Evolutionary conservation across 2,888 invertebrate species (phyloP).

Genomic region (Drosophila borealis): DNA sequence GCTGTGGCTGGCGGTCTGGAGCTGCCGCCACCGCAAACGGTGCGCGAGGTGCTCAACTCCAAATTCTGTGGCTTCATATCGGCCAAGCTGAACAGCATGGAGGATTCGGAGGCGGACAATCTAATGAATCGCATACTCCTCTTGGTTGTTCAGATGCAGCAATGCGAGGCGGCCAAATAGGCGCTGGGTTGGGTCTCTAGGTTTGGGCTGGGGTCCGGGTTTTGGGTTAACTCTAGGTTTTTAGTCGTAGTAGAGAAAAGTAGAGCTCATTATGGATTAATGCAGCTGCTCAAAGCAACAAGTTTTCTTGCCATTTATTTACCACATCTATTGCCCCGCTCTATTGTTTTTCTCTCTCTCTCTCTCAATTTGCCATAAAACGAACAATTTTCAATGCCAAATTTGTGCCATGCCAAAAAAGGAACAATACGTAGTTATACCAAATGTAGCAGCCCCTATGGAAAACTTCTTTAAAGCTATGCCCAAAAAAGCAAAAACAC

Average conservation of each 20-base stretch:
- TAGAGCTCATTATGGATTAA: constrained; percentile 58
- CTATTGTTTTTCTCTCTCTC: neutral
- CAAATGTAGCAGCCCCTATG: constrained; percentile 35
- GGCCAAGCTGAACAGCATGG: constrained; percentile 83
- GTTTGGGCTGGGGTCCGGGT: constrained; percentile 3
- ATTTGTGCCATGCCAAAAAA: constrained; percentile 80
- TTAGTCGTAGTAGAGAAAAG: constrained; percentile 31
- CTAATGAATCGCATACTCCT: constrained; percentile 83
- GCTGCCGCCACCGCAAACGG: constrained; percentile 81
- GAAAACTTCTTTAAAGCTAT: constrained; percentile 37
- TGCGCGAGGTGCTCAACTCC: constrained; percentile 83
- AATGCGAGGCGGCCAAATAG: constrained; percentile 64
- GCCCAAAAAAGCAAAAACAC: constrained; percentile 35
- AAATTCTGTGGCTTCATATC: constrained; percentile 84
- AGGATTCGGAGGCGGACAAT: constrained; percentile 83
- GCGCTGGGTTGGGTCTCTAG: neutral
- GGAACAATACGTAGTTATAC: constrained; percentile 28
- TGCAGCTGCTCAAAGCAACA: constrained; percentile 62
- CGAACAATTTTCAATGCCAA: constrained; percentile 64
- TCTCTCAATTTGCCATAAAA: constrained; percentile 52
- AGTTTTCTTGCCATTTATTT: constrained; percentile 42
- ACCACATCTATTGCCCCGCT: constrained; percentile 17
- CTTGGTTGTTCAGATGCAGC: constrained; percentile 82
- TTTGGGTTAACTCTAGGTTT: constrained; percentile 18
- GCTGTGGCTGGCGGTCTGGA: constrained; percentile 62